Percentiles rank a stretch among this genome's conserved stretches.
These are phyloP conservation scores for Sebastes itinus DNA, from an alignment of 2,797 vertebrate genomes.

Conservation along the genomic window DNA sequence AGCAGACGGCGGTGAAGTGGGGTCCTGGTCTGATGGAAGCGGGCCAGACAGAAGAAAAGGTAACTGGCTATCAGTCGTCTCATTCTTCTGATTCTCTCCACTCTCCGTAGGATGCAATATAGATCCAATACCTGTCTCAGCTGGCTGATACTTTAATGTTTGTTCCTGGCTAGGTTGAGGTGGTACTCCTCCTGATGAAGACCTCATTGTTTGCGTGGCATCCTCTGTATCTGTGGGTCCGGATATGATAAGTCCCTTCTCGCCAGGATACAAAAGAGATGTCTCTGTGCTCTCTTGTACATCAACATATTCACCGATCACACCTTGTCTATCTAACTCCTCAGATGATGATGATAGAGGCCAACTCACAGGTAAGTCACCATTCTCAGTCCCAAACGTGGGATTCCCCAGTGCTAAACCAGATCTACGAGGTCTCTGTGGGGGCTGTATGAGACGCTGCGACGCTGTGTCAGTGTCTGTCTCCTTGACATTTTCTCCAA, in stretches of 20 bases:
- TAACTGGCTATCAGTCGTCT: constrained; percentile 9
- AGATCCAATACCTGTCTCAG: constrained; percentile 37
- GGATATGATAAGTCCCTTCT: constrained; percentile 4
- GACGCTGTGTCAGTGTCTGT: constrained; percentile 15
- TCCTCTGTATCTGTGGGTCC: constrained; percentile 19
- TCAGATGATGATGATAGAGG: constrained; percentile 18
- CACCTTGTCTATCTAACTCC: constrained; percentile 61
- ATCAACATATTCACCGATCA: constrained; percentile 75
- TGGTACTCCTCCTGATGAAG: constrained; percentile 8
- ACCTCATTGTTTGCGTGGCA: constrained; percentile 8
- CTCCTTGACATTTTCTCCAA: constrained; percentile 37
- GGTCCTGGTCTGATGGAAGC: constrained; percentile 29
- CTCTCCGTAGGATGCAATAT: constrained; percentile 19
- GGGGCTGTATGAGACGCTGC: constrained; percentile 5
- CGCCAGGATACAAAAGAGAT: constrained; percentile 17
- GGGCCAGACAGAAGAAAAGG: constrained; percentile 35
- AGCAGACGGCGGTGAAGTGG: background rate
- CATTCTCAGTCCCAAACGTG: constrained; percentile 30
- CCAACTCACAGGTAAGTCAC: constrained; percentile 59
- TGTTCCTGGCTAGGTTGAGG: constrained; percentile 13
- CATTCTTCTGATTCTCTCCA: constrained; percentile 25
- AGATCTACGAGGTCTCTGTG: constrained; percentile 33
- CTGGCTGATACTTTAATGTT: constrained; percentile 22
- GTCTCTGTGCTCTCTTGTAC: constrained; percentile 46
- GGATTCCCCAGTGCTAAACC: constrained; percentile 6